Evolutionary conservation across 2,113 vertebrate genomes (phyloP), one percentile per base, ranked within the genome.

Genomic region (Mormyrus iriodes): DNA sequence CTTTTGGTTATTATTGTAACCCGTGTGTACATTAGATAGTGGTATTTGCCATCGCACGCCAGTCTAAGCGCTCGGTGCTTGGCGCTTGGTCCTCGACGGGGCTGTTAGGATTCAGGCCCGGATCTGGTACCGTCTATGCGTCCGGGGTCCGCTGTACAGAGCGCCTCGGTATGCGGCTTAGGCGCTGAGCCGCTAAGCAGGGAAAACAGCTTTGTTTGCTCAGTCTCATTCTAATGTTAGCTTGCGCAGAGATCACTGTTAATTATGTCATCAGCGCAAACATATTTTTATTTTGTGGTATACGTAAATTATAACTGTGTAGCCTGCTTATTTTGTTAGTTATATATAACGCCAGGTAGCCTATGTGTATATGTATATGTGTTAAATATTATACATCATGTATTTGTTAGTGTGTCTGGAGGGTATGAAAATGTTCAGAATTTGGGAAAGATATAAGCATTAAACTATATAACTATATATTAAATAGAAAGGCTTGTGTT

Each of bases 131-230:
- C n/a, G 21, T 61, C 46, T 58, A 58, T 35, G 86, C 35, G 15
- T 6, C 8, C 13, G 19, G 42, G 5, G 35, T 15, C 21, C 24
- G 21, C 42, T 55, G 84, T 89, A 85, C 76, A 88, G 12, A 48
- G 35, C 91, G 88, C 91, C 90, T 93, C 93, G 94, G 90, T 92
- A 90, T n/a, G 94, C 93, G 84, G 91, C 94, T 91, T 89, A 89
- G 79, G 94, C 31, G 48, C 49, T 69, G 55, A 46, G 82, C 65
- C 86, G 87, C 44, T 44, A 44, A 79, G 12, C 76, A 73, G 61
- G 89, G 61, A n/a, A 88, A 21, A 85, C 48, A 83, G 44, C 49
- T 31, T 55, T 88, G 83, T 90, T 85, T 90, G 58, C 88, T 39
- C 44, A 48, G 44, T 24, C 19, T 46, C 9, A 84, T 24, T 84